Evolutionary conservation across 2,113 vertebrate species (phyloP).

Genomic region (Pionites leucogaster): DNA sequence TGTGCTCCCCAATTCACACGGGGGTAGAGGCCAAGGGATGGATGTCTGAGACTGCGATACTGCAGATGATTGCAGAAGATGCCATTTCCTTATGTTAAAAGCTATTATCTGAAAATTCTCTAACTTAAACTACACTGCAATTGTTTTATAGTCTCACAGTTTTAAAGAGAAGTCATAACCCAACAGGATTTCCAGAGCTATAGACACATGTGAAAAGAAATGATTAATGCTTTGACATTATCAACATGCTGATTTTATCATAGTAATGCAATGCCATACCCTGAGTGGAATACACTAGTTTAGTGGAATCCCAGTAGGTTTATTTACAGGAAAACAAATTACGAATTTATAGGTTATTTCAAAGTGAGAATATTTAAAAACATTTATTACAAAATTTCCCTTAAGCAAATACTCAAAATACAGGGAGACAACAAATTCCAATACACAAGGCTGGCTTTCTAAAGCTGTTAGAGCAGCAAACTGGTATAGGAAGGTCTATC

Average conservation of each 20-base stretch:
- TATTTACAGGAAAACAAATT: not conserved
- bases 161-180: not conserved
- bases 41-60: not conserved
- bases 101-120: not conserved
- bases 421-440: not conserved
- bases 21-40: not conserved
- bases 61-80: not conserved
- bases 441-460: not conserved
- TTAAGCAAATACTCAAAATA: not conserved
- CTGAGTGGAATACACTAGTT: not conserved
- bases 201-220: not conserved
- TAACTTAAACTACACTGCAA: not conserved
- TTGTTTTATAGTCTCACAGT: not conserved
- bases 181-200: not conserved
- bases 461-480: not conserved
- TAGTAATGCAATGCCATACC: not conserved
- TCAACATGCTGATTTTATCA: not conserved
- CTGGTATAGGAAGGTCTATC: not conserved
- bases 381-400: not conserved
- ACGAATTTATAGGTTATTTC: not conserved
- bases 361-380: not conserved
- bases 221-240: not conserved
- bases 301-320: not conserved
- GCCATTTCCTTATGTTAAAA: not conserved
- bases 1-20: fast-evolving